Base-by-base conservation (phyloP, 1,140 invertebrate species). In the Hesperophylax magnus region DNA sequence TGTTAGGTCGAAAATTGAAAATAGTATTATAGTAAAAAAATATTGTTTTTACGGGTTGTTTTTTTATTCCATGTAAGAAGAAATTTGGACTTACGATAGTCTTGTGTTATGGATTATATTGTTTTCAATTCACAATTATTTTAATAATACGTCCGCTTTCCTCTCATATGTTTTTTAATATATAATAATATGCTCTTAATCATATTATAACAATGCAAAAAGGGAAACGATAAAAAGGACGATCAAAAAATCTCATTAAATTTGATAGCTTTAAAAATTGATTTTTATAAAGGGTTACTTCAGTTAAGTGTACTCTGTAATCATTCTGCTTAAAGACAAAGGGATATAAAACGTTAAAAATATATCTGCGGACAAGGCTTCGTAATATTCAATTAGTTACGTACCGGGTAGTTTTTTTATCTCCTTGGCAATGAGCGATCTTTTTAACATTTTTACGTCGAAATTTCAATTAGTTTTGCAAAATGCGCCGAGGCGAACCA, bases 311-410 rank as follows among this genome's bases (percentile, higher is more conserved):
- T 18, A 60, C 22, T 22, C 56, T 22, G 56, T 22, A 60, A 60
- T 60, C 22, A 20, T 22, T 65, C 27, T 39, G 34, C 0, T 39
- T 39, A 9, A 27, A 63, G 60, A 65, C 61, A 65, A 65, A 65
- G 27, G 61, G 61, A 14, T 27, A 27, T 65, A 65, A 65, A 65
- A 60, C n/a, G 18, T 60, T 34, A 65, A 31, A 31, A 31, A 31
- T 7, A 7, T 31, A 63, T 65, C 6, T 65, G 61, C 61, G 27
- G 24, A 14, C 20, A 65, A 27, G 22, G 61, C 61, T n/a, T 31
- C 61, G 9, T 39, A 39, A 31, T n/a, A 65, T 65, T 65, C 61
- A 65, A 65, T 65, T 65, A 65, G 61, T 65, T 31, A n/a, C n/a
- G n/a, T n/a, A n/a, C n/a, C n/a, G 17, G 7, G 24, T 14, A 4